phyloP scores from a whole-genome alignment of 2,113 vertebrate genomes.

The Pteronura brasiliensis region DNA sequence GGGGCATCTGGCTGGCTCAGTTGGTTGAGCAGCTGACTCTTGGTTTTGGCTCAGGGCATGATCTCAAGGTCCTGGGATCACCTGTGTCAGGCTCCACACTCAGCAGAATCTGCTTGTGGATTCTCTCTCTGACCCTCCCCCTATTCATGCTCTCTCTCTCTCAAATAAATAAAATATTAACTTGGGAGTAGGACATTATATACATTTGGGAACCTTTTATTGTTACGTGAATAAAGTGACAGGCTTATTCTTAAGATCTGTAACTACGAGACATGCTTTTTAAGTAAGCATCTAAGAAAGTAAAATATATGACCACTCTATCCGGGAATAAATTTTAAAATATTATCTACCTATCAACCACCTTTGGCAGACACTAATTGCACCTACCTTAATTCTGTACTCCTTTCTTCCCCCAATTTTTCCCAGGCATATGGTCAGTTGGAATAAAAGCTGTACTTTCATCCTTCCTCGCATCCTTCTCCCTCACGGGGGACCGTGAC shows the following conservation, averaged over 20 bases:
- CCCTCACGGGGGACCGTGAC: not conserved
- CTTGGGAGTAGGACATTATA: not conserved
- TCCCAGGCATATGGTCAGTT: not conserved
- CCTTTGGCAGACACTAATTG: not conserved
- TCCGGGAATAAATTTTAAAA: not conserved
- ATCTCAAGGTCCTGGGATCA: not conserved
- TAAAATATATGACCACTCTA: not conserved
- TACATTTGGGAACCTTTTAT: not conserved
- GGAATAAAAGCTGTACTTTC: not conserved
- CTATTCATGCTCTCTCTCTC: not conserved
- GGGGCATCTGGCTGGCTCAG: not conserved
- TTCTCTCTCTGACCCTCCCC: not conserved
- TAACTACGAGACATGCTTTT: not conserved
- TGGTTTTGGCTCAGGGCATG: not conserved
- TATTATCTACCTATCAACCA: not conserved
- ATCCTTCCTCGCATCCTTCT: not conserved
- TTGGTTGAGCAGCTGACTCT: not conserved
- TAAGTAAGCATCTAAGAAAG: constrained; percentile 27
- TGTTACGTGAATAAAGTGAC: not conserved
- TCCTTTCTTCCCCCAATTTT: not conserved
- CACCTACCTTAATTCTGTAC: not conserved
- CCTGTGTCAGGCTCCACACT: not conserved
- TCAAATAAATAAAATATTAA: not conserved
- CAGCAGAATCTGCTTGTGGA: not conserved
- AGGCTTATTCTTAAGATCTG: constrained; percentile 6